Percentiles rank a stretch among this genome's conserved stretches.
phyloP scores from a whole-genome alignment of 1,140 invertebrate genomes.

The Eupristina koningsbergeri region DNA sequence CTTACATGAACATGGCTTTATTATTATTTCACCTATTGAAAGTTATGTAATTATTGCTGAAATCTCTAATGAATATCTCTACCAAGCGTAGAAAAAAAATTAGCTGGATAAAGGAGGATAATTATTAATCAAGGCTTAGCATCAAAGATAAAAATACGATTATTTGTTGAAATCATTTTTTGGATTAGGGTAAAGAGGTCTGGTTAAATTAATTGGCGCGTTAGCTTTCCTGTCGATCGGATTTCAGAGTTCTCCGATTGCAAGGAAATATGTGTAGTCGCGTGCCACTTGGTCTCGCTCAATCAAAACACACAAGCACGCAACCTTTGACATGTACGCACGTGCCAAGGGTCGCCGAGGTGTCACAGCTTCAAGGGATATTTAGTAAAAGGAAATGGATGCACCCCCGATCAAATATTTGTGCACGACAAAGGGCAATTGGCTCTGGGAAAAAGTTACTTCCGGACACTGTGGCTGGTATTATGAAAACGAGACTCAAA shows the following conservation, averaged over 20 bases:
- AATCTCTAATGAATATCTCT: no score
- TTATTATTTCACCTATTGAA: no score
- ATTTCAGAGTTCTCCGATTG: conserved; percentile 40
- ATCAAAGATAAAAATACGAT: no score
- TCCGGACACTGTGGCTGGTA: neutral
- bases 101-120: no score
- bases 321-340: neutral
- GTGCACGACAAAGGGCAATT: neutral
- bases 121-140: no score
- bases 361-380: conserved; percentile 8
- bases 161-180: no score
- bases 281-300: neutral
- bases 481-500: neutral
- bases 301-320: conserved; percentile 14
- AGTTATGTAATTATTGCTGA: no score
- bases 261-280: neutral
- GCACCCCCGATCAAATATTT: conserved; percentile 39
- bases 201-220: no score
- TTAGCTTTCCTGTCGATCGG: conserved; percentile 8
- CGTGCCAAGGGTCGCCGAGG: neutral
- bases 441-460: conserved; percentile 1
- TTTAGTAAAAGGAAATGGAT: neutral
- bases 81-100: no score
- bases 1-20: no score
- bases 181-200: no score